Percentiles rank a stretch among this genome's conserved stretches.
Evolutionary conservation across 1,140 invertebrate species (phyloP).

Genomic region (Camponotus vicinus): DNA sequence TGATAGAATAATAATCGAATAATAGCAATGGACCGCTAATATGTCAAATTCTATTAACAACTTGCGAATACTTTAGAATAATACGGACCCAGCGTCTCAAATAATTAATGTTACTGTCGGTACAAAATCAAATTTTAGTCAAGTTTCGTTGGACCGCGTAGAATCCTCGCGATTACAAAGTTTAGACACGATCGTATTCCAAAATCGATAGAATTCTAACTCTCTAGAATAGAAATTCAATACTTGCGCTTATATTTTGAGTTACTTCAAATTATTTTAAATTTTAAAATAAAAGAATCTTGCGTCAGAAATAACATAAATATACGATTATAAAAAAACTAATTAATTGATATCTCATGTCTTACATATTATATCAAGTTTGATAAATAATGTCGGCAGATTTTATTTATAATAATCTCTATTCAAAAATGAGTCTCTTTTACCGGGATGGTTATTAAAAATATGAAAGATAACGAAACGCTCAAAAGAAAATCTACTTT

Average conservation of each 20-base stretch:
- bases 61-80: not conserved
- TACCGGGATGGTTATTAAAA: not conserved
- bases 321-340: not conserved
- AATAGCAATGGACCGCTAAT: not conserved
- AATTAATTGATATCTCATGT: not conserved
- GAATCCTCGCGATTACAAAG: not conserved
- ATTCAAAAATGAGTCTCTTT: not conserved
- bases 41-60: conserved; percentile 19
- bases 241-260: not conserved
- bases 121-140: not conserved
- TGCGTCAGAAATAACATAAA: not conserved
- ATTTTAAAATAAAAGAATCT: not conserved
- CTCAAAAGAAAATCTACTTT: conserved; percentile 25
- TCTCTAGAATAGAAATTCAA: not conserved
- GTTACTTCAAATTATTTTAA: not conserved
- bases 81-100: not conserved
- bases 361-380: not conserved
- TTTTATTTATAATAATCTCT: conserved; percentile 4
- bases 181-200: not conserved
- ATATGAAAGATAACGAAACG: not conserved
- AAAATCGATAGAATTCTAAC: not conserved
- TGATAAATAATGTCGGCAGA: not conserved
- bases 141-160: not conserved
- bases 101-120: not conserved
- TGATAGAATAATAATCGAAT: conserved; percentile 12